phyloP scores from a whole-genome alignment of 2,113 vertebrate genomes.

The Alectura lathami region DNA sequence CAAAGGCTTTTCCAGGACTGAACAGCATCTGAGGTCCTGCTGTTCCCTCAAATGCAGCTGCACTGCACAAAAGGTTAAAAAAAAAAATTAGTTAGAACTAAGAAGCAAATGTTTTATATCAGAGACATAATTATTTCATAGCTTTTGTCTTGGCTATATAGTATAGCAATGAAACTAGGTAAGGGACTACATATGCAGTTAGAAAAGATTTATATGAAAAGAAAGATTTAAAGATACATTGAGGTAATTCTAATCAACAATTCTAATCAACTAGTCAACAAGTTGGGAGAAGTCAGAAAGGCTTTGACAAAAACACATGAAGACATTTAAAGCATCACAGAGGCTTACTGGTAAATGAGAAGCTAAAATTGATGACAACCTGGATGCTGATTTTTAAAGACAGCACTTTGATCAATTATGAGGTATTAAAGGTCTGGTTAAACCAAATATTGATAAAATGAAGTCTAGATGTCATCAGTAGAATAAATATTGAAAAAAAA shows the following conservation, averaged over 20 bases:
- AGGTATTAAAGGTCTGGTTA: neutral
- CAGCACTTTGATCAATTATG: neutral
- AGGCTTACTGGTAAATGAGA: neutral
- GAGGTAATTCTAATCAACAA: neutral
- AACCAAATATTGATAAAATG: neutral
- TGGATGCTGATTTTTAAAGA: conserved; percentile 21
- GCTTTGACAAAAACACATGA: neutral
- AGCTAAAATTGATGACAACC: neutral
- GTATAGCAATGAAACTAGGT: neutral
- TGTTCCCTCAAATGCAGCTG: neutral
- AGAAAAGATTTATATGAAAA: neutral
- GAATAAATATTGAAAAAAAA: neutral
- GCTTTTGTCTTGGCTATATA: neutral
- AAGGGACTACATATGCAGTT: neutral
- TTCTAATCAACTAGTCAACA: too few species aligned
- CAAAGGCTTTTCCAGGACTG: neutral
- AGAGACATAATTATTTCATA: neutral
- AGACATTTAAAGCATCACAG: neutral
- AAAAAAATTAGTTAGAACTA: neutral
- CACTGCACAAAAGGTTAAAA: neutral
- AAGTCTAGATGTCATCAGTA: neutral
- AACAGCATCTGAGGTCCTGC: neutral
- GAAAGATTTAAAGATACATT: neutral
- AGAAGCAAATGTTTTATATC: neutral
- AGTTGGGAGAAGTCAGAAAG: neutral